Percentiles rank a stretch among this genome's conserved stretches.
Conservation (phyloP, 2,113 vertebrate genomes). For the Psammodynastes pulverulentus region DNA sequence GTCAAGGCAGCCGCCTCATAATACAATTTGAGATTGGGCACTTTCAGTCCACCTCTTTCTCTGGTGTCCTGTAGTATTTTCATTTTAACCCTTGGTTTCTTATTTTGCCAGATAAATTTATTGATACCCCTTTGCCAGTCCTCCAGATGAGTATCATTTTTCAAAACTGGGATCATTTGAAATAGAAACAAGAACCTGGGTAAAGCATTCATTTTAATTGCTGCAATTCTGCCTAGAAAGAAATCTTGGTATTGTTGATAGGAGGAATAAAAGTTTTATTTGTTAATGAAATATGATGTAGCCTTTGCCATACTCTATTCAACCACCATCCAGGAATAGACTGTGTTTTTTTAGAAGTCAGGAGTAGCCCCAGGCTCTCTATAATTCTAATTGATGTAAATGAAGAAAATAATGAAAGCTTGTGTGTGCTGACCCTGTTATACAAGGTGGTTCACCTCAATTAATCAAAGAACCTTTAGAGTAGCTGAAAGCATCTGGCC, state of each 20-base stretch:
- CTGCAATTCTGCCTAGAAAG: too few species aligned
- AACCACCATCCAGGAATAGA: constrained; percentile 69
- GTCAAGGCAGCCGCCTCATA: too few species aligned
- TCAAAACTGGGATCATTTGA: too few species aligned
- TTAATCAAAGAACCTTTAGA: constrained; percentile 88
- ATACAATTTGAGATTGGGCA: too few species aligned
- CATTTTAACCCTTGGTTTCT: too few species aligned
- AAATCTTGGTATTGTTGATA: constrained; percentile 58
- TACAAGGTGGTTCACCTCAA: constrained; percentile 85
- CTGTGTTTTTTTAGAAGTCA: constrained; percentile 66
- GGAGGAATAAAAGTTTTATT: constrained; percentile 66
- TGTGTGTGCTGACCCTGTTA: constrained; percentile 86
- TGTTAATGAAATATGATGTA: constrained; percentile 76
- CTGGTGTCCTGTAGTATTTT: too few species aligned
- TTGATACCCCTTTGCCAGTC: too few species aligned
- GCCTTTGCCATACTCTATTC: constrained; percentile 73
- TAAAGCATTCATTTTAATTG: too few species aligned
- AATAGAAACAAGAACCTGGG: too few species aligned
- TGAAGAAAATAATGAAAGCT: constrained; percentile 83
- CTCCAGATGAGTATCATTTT: too few species aligned
- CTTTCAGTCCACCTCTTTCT: too few species aligned
- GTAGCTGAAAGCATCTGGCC: constrained; percentile 82
- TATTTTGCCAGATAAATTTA: too few species aligned
- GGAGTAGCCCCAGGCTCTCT: constrained; percentile 64
- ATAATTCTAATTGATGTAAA: constrained; percentile 90